These are phyloP conservation scores for Trissolcus brochymenae DNA, from an alignment of 2,888 invertebrate species.

Conservation along the genomic window DNA sequence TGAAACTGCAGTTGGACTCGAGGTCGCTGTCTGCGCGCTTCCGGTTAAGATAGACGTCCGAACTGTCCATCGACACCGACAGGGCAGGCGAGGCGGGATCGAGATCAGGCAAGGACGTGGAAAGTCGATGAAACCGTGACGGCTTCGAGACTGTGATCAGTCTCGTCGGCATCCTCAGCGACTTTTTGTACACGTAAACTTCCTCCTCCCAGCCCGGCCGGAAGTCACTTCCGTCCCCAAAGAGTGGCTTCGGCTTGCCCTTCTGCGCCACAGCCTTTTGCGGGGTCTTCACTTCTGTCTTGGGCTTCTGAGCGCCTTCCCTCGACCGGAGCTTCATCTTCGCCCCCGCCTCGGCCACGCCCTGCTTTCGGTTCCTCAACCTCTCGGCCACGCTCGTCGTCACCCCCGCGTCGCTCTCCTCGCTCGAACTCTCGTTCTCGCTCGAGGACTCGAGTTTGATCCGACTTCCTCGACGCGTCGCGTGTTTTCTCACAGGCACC, in stretches of 20 bases:
- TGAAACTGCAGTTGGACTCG: constrained; percentile 83
- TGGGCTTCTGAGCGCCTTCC: constrained; percentile 69
- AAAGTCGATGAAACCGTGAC: constrained; percentile 82
- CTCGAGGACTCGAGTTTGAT: constrained; percentile 72
- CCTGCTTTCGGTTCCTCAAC: constrained; percentile 70
- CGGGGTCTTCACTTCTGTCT: constrained; percentile 68
- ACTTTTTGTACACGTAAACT: constrained; percentile 88
- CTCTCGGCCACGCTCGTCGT: constrained; percentile 71
- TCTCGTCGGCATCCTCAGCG: constrained; percentile 87
- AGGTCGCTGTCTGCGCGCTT: constrained; percentile 80
- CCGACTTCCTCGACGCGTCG: constrained; percentile 70
- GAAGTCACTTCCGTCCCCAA: constrained; percentile 85
- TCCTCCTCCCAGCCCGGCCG: constrained; percentile 90
- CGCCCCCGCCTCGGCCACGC: constrained; percentile 25
- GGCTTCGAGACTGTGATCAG: constrained; percentile 88
- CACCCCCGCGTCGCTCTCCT: constrained; percentile 65
- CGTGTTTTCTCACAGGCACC: constrained; percentile 65
- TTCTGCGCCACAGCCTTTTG: constrained; percentile 60
- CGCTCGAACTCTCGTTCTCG: constrained; percentile 70
- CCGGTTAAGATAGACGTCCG: constrained; percentile 69
- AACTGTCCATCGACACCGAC: constrained; percentile 81
- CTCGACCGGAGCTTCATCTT: constrained; percentile 71
- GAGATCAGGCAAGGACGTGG: constrained; percentile 86
- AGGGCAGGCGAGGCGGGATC: constrained; percentile 85
- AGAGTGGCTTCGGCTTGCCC: constrained; percentile 78